These are phyloP conservation scores for Pseudomyrmex sp. DNA, from an alignment of 1,140 invertebrate species.

Conservation along the genomic window DNA sequence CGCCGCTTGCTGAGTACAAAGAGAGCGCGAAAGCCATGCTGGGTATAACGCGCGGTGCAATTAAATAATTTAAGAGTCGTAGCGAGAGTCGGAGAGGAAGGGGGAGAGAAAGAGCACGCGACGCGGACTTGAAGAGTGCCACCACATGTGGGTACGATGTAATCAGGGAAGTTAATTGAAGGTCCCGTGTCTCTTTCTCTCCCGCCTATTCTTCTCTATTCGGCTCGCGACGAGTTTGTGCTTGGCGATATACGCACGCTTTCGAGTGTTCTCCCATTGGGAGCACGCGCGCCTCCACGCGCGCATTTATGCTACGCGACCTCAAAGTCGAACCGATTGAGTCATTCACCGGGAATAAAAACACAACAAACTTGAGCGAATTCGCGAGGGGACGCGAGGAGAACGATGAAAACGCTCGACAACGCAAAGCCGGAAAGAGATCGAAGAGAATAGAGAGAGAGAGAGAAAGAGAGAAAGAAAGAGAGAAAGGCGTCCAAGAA, in stretches of 20 bases:
- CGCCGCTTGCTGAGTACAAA: conserved; percentile 23
- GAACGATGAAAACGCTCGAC: not conserved
- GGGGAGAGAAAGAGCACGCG: conserved; percentile 57
- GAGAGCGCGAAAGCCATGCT: conserved; percentile 48
- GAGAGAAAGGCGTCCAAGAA: conserved; percentile 50
- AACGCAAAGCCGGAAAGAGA: not conserved
- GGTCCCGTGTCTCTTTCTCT: conserved; percentile 53
- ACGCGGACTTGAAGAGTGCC: conserved; percentile 72
- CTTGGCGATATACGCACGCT: conserved; percentile 28
- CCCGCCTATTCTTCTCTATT: conserved; percentile 16
- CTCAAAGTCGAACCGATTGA: conserved; percentile 83
- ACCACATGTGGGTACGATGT: conserved; percentile 73
- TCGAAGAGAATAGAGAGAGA: too few species aligned
- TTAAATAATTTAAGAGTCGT: conserved; percentile 80
- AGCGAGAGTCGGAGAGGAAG: conserved; percentile 35
- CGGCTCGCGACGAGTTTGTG: conserved; percentile 29
- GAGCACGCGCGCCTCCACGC: conserved; percentile 58
- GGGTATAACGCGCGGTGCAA: conserved; percentile 74
- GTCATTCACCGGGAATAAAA: conserved; percentile 84
- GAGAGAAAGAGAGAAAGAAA: not conserved
- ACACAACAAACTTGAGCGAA: conserved; percentile 76
- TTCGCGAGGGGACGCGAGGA: not conserved
- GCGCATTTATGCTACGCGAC: conserved; percentile 62
- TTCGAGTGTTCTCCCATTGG: conserved; percentile 77
- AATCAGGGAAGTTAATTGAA: conserved; percentile 83